Conservation (phyloP, 23 tunicate genomes). For the Styela plicata region DNA sequence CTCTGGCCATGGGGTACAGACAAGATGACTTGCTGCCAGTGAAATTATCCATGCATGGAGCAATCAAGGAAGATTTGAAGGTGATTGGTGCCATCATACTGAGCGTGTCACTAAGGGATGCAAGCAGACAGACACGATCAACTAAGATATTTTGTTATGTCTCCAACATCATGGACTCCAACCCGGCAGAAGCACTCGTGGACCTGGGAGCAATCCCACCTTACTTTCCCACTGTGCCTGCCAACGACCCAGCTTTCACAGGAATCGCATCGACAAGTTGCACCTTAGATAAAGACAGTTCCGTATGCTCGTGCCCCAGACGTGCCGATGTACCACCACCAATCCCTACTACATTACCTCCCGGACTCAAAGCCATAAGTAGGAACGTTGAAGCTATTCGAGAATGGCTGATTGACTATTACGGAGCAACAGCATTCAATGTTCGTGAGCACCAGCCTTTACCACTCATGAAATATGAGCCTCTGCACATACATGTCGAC, state of each 20-base stretch:
- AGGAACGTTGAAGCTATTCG: neutral
- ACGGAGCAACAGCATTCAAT: neutral
- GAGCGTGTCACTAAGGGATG: neutral
- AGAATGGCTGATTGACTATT: neutral
- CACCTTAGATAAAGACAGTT: neutral
- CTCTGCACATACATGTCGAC: conserved; percentile 22
- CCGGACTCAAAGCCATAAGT: neutral
- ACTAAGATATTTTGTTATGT: neutral
- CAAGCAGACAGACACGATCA: neutral
- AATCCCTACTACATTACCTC: neutral
- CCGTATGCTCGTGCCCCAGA: neutral
- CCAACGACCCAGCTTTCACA: neutral
- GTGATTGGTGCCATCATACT: neutral
- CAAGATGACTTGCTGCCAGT: neutral
- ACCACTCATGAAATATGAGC: conserved; percentile 14
- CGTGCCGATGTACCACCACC: neutral
- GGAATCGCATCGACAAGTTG: neutral
- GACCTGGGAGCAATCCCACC: neutral
- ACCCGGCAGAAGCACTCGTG: neutral
- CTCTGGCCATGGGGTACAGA: neutral
- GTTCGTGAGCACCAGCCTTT: neutral
- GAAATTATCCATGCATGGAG: neutral
- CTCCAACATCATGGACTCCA: neutral
- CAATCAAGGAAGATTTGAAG: neutral
- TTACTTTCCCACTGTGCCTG: neutral